phyloP scores from a whole-genome alignment of 23 tunicate species.

The Pegea sp. region DNA sequence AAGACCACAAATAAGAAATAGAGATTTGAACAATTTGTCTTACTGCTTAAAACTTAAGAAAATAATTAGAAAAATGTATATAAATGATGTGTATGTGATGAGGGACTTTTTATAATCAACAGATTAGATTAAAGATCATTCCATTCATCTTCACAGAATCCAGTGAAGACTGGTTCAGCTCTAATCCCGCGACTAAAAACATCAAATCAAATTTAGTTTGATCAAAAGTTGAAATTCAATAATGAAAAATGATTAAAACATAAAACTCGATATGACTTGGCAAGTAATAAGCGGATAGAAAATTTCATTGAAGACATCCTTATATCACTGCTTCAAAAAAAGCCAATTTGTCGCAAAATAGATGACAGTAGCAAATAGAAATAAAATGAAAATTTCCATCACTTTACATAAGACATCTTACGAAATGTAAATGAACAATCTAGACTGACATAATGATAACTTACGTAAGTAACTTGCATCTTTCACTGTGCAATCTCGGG shows the following conservation, averaged over 20 bases:
- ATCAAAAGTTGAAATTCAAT: neutral
- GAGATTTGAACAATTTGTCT: too few relatives aligned
- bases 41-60: too few relatives aligned
- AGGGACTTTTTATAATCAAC: too few relatives aligned
- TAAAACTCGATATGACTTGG: neutral
- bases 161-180: conserved; percentile 65
- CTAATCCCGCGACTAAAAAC: conserved; percentile 57
- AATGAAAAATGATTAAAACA: neutral
- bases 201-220: neutral
- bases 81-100: too few relatives aligned
- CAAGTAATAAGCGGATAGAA: neutral
- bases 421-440: neutral
- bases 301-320: too few relatives aligned
- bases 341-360: too few relatives aligned
- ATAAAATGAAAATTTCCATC: neutral
- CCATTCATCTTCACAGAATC: conserved; percentile 74
- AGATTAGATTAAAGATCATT: too few relatives aligned
- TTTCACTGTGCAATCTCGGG: conserved; percentile 52
- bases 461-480: conserved; percentile 64
- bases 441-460: conserved; percentile 1
- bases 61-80: too few relatives aligned
- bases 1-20: too few relatives aligned
- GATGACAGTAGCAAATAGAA: too few relatives aligned
- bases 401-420: neutral
- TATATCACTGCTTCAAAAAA: too few relatives aligned